These are phyloP conservation scores for Sorex maritimensis DNA, from an alignment of 2,797 vertebrate genomes.

Conservation along the genomic window DNA sequence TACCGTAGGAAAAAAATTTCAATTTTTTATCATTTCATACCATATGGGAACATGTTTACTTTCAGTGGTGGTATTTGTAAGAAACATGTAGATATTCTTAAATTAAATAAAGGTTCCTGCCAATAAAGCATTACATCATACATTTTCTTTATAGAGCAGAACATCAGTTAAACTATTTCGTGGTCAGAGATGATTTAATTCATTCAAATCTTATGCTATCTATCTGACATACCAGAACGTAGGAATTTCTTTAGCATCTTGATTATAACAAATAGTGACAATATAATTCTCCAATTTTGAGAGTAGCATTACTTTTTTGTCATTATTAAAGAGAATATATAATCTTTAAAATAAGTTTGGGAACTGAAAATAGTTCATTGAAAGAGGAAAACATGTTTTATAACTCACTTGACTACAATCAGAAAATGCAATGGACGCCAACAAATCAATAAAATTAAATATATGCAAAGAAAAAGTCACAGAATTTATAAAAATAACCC, in stretches of 20 bases:
- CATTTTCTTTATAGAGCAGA: conserved; percentile 40
- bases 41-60: background rate
- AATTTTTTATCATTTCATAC: background rate
- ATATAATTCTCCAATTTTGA: conserved; percentile 11
- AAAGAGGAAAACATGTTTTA: too few species aligned
- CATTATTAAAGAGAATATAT: too few species aligned
- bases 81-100: background rate
- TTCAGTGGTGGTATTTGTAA: background rate
- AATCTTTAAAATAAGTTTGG: too few species aligned
- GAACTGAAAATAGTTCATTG: too few species aligned
- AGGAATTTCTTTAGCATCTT: conserved; percentile 43
- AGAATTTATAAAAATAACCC: too few species aligned
- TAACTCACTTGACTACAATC: too few species aligned
- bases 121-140: conserved; percentile 47
- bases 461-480: too few species aligned
- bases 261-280: background rate
- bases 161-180: background rate
- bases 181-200: conserved; percentile 1
- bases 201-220: background rate
- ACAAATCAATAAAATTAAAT: too few species aligned
- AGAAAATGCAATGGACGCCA: too few species aligned
- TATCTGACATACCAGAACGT: background rate
- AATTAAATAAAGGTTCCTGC: background rate
- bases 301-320: background rate
- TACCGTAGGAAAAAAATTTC: background rate